Conservation (phyloP, 1,140 invertebrate genomes). For the Trichoplusia ni region DNA sequence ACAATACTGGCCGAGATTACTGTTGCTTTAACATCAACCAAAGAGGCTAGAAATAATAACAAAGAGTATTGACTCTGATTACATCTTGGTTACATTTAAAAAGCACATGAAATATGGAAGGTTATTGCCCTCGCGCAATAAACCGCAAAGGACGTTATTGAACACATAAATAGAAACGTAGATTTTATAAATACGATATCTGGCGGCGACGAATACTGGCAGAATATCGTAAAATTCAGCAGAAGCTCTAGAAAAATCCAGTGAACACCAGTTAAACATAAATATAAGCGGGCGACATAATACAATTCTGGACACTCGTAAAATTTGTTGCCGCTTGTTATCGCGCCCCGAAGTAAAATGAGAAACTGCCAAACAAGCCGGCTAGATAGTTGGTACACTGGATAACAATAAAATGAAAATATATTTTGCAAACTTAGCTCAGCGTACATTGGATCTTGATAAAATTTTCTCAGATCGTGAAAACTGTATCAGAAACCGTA, state of each 20-base stretch:
- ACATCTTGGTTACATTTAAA: not conserved
- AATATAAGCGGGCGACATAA: slow-evolving; percentile 17
- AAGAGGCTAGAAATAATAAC: slow-evolving; percentile 4
- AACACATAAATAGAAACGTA: not conserved
- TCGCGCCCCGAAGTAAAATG: slow-evolving; percentile 28
- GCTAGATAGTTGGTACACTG: slow-evolving; percentile 1
- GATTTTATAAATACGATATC: slow-evolving; percentile 8
- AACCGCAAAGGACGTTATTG: not conserved
- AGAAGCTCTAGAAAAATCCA: slow-evolving; percentile 30
- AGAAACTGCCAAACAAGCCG: slow-evolving; percentile 27
- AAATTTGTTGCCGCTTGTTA: slow-evolving; percentile 52
- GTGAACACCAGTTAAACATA: not conserved
- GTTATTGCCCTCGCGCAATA: not conserved
- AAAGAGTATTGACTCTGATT: not conserved
- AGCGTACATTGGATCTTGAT: not conserved
- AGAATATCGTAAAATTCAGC: not conserved
- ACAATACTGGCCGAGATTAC: slow-evolving; percentile 17
- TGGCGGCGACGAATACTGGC: not conserved
- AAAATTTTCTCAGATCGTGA: not conserved
- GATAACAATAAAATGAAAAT: slow-evolving; percentile 5
- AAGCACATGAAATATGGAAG: slow-evolving; percentile 5
- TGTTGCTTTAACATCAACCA: slow-evolving; percentile 1
- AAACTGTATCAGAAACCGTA: not conserved
- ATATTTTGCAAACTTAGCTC: not conserved
- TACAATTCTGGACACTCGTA: slow-evolving; percentile 40